A percentile compares a stretch with the other conserved stretches of the same genome.
These are phyloP conservation scores for Amazona ochrocephala DNA, from an alignment of 2,797 vertebrate species.

Conservation along the genomic window DNA sequence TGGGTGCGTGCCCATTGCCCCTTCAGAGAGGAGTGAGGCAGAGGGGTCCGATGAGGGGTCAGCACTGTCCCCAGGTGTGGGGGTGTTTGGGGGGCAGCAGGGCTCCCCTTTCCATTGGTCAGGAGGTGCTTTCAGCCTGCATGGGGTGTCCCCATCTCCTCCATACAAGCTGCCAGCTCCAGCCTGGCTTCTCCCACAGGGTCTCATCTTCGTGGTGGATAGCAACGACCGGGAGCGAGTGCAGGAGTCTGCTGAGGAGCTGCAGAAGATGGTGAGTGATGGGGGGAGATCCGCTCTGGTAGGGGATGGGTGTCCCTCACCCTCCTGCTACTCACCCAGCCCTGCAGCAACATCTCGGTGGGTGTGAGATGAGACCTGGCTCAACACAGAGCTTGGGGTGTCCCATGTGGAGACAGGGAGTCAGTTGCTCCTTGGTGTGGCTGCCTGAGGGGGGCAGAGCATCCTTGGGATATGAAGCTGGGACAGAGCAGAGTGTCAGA, in stretches of 20 bases:
- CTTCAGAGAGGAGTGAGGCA: not conserved
- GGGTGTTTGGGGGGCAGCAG: not conserved
- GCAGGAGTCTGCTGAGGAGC: slow-evolving; percentile 84
- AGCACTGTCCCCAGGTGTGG: not conserved
- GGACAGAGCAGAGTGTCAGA: rapidly evolving
- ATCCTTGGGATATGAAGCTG: not conserved
- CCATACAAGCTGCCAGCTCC: not conserved
- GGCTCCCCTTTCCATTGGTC: not conserved
- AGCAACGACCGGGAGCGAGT: slow-evolving; percentile 89
- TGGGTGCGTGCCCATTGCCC: not conserved
- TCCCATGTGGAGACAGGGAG: not conserved
- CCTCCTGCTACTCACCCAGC: not conserved
- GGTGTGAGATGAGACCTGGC: not conserved
- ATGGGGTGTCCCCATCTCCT: not conserved
- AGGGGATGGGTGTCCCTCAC: not conserved
- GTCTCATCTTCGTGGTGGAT: slow-evolving; percentile 91
- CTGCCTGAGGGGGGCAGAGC: not conserved
- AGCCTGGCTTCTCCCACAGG: slow-evolving; percentile 68
- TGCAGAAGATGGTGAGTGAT: slow-evolving; percentile 85
- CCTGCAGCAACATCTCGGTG: not conserved
- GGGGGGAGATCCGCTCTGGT: not conserved
- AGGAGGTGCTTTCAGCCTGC: not conserved
- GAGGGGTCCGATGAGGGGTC: not conserved
- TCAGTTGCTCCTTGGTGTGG: not conserved
- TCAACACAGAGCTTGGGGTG: not conserved